Conservation (phyloP, 2,797 vertebrate genomes). For the Lithobates sylvaticus region DNA sequence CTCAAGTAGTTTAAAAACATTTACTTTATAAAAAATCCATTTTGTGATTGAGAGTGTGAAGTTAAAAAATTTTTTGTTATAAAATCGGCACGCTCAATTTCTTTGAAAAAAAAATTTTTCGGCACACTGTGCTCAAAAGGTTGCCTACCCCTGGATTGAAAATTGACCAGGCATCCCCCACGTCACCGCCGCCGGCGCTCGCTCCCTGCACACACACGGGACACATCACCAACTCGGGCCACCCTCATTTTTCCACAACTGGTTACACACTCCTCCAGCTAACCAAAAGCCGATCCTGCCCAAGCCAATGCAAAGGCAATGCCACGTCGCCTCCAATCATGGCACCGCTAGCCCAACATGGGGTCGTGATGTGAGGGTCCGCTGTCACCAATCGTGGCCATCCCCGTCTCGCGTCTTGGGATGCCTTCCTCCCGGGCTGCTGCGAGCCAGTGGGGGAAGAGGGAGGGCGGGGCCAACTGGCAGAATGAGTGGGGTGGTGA, state of each 20-base stretch:
- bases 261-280: too few species aligned
- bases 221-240: constrained; percentile 64
- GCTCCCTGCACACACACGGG: constrained; percentile 35
- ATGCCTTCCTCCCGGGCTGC: constrained; percentile 58
- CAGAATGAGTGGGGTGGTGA: constrained; percentile 75
- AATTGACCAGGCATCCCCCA: too few species aligned
- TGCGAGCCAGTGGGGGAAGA: constrained; percentile 69
- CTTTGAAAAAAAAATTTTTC: too few species aligned
- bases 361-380: constrained; percentile 62
- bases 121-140: too few species aligned
- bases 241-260: constrained; percentile 77
- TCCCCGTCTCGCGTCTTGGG: constrained; percentile 41
- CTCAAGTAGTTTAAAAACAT: too few species aligned
- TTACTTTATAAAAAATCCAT: too few species aligned
- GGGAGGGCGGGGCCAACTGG: constrained; percentile 64
- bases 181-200: too few species aligned
- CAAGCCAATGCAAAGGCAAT: neutral
- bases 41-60: too few species aligned
- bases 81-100: too few species aligned
- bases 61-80: too few species aligned
- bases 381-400: constrained; percentile 69
- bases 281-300: constrained; percentile 82
- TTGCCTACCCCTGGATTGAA: too few species aligned
- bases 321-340: constrained; percentile 73
- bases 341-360: constrained; percentile 81